These are phyloP conservation scores for Portevinia maculata DNA, from an alignment of 2,888 invertebrate genomes.

Conservation along the genomic window DNA sequence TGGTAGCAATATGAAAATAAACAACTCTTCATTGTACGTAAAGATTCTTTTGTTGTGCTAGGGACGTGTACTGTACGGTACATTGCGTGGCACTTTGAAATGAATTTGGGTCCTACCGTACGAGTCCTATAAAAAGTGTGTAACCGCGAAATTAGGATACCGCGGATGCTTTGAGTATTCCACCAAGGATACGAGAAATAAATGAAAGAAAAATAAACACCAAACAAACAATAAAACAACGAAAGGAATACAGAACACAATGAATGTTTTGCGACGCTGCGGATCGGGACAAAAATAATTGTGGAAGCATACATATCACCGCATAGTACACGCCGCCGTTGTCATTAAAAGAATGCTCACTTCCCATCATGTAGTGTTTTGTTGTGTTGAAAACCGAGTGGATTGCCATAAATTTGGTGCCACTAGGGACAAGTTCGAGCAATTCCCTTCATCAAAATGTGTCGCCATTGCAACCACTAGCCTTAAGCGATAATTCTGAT, in stretches of 20 bases:
- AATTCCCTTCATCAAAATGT: constrained; percentile 44
- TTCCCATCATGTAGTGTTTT: not conserved
- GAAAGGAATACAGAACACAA: constrained; percentile 27
- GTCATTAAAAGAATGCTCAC: constrained; percentile 46
- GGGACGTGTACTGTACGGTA: constrained; percentile 1
- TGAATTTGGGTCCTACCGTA: constrained; percentile 33
- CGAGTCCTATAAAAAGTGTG: constrained; percentile 10
- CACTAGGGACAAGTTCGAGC: not conserved
- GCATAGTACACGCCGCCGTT: constrained; percentile 27
- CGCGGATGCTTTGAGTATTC: constrained; percentile 53
- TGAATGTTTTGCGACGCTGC: not conserved
- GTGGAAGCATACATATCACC: constrained; percentile 37
- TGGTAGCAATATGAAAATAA: constrained; percentile 43
- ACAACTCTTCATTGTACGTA: constrained; percentile 30
- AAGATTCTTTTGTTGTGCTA: constrained; percentile 6
- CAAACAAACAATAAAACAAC: constrained; percentile 33
- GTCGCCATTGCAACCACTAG: constrained; percentile 30
- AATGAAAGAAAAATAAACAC: constrained; percentile 46
- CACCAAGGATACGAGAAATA: constrained; percentile 49
- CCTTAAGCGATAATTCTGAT: constrained; percentile 9
- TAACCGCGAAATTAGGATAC: constrained; percentile 62
- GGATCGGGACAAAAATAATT: constrained; percentile 22
- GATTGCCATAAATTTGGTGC: constrained; percentile 41
- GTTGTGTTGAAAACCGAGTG: constrained; percentile 17
- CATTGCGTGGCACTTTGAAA: constrained; percentile 14